These are phyloP conservation scores for Harpalus rubripes DNA, from an alignment of 2,888 invertebrate genomes.

Conservation along the genomic window DNA sequence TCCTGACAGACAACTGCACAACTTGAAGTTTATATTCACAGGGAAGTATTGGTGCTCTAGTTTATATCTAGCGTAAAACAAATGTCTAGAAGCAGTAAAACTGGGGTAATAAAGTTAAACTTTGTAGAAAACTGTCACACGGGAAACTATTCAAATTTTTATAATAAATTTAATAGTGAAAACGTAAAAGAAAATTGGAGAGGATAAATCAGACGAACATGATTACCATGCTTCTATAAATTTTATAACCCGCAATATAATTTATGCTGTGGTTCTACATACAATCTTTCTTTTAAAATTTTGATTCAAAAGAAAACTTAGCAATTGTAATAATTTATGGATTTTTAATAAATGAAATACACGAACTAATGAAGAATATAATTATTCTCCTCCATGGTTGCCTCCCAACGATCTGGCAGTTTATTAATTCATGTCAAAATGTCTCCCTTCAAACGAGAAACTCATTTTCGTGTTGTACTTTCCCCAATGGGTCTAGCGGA, in stretches of 20 bases:
- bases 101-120: constrained; percentile 32
- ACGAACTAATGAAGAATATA: too few relatives aligned
- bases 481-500: too few relatives aligned
- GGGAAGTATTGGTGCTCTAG: neutral
- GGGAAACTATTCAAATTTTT: constrained; percentile 5
- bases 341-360: too few relatives aligned
- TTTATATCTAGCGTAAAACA: constrained; percentile 34
- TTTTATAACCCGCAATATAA: neutral
- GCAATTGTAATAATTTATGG: too few relatives aligned
- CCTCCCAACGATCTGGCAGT: too few relatives aligned
- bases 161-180: neutral
- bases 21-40: constrained; percentile 1
- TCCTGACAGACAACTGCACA: constrained; percentile 38
- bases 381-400: too few relatives aligned
- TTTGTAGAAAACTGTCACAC: constrained; percentile 5
- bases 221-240: neutral
- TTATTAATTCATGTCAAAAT: too few relatives aligned
- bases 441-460: too few relatives aligned
- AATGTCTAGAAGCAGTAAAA: constrained; percentile 17
- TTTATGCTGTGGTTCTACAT: too few relatives aligned
- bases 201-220: neutral
- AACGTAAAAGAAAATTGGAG: constrained; percentile 1
- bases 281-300: too few relatives aligned
- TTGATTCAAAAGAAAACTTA: too few relatives aligned
- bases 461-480: too few relatives aligned